phyloP scores from a whole-genome alignment of 2,797 vertebrate species.

The Anas bernieri region DNA sequence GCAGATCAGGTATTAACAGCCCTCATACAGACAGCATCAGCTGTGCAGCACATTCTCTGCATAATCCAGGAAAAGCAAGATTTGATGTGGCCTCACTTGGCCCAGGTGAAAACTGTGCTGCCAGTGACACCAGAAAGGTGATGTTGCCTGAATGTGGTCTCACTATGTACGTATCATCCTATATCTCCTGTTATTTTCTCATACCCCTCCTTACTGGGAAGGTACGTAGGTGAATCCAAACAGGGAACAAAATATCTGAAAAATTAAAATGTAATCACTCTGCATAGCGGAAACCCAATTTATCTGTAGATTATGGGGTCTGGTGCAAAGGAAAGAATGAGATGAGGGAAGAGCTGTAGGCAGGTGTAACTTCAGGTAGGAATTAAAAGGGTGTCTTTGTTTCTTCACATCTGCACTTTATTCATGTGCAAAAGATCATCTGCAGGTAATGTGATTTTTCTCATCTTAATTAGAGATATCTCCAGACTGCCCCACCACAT shows the following conservation, averaged over 20 bases:
- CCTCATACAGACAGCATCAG: not conserved
- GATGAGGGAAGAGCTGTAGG: not conserved
- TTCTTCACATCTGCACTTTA: not conserved
- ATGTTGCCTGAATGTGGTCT: rapidly evolving
- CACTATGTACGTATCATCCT: rapidly evolving
- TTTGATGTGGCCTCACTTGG: rapidly evolving
- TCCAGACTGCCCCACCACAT: not conserved
- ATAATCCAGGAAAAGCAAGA: not conserved
- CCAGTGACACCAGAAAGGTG: not conserved
- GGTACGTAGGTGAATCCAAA: not conserved
- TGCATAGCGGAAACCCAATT: not conserved
- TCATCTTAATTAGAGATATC: conserved; percentile 3
- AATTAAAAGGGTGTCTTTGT: not conserved
- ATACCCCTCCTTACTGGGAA: not conserved
- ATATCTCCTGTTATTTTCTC: not conserved
- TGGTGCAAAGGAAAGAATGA: not conserved
- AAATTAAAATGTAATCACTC: not conserved
- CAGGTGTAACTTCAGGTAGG: not conserved
- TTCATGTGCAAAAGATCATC: not conserved
- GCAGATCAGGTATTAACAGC: not conserved
- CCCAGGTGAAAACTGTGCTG: not conserved
- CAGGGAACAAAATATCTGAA: not conserved
- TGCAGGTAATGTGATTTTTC: conserved; percentile 8
- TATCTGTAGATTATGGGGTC: not conserved
- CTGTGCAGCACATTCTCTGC: not conserved